Percentiles rank a stretch among this genome's conserved stretches.
Conservation (phyloP, 2,888 invertebrate genomes). For the Chrysolina americana region DNA sequence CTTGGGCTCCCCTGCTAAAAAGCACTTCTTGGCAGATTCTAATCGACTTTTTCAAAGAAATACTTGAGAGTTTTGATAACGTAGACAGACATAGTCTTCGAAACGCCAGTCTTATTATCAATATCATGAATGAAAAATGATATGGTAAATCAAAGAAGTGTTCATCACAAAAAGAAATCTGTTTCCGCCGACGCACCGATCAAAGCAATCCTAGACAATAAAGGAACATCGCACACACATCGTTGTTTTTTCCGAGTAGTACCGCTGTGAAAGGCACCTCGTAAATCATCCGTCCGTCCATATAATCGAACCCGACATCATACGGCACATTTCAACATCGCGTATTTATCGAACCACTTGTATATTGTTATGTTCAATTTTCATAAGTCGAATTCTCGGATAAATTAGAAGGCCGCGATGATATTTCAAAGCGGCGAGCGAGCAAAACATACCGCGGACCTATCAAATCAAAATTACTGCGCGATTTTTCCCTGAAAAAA, state of each 20-base stretch:
- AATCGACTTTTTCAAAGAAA: too few relatives aligned
- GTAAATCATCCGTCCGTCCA: conserved; percentile 34
- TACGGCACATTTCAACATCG: conserved; percentile 36
- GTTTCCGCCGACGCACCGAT: not conserved
- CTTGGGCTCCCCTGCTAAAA: too few relatives aligned
- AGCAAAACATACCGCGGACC: conserved; percentile 44
- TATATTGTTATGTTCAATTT: conserved; percentile 53
- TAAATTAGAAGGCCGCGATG: conserved; percentile 54
- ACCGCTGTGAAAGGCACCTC: conserved; percentile 6
- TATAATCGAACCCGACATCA: conserved; percentile 36
- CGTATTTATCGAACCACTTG: conserved; percentile 38
- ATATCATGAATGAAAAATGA: too few relatives aligned
- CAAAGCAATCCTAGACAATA: not conserved
- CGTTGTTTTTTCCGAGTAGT: conserved; percentile 2
- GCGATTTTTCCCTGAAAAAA: conserved; percentile 43
- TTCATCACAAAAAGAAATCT: not conserved
- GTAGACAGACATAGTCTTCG: too few relatives aligned
- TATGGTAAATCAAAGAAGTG: too few relatives aligned
- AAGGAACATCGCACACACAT: not conserved
- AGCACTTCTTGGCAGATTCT: too few relatives aligned
- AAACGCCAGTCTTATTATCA: too few relatives aligned
- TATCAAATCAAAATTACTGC: conserved; percentile 52
- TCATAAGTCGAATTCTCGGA: conserved; percentile 55
- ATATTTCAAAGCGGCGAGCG: conserved; percentile 48
- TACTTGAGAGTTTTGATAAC: too few relatives aligned